A percentile compares a stretch with the other conserved stretches of the same genome.
Conservation (phyloP, 2,888 invertebrate species). For the Mycalesis mineus region DNA sequence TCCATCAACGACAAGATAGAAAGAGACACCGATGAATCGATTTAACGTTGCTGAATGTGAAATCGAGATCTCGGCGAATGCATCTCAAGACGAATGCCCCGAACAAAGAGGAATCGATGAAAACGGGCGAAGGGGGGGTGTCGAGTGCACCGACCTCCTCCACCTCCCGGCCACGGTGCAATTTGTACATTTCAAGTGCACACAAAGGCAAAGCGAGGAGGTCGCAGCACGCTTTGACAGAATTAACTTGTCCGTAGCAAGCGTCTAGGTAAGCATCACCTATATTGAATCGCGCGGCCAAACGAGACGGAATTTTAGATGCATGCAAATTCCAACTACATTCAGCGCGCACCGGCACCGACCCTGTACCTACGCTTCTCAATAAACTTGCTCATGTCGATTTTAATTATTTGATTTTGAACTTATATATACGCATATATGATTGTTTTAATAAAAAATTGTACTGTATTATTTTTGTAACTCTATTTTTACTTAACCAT, state of each 20-base stretch:
- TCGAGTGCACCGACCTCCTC: slow-evolving; percentile 70
- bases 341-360: slow-evolving; percentile 4
- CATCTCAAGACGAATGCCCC: slow-evolving; percentile 73
- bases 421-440: not conserved
- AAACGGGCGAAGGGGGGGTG: slow-evolving; percentile 56
- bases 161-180: slow-evolving; percentile 69
- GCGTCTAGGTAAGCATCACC: slow-evolving; percentile 51
- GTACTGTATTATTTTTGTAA: too few relatives aligned
- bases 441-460: too few relatives aligned
- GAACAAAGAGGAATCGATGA: slow-evolving; percentile 77
- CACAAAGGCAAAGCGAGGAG: slow-evolving; percentile 74
- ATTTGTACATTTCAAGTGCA: slow-evolving; percentile 79
- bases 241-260: slow-evolving; percentile 75
- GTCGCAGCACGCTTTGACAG: slow-evolving; percentile 75
- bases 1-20: slow-evolving; percentile 38
- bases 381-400: slow-evolving; percentile 18
- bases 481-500: too few relatives aligned
- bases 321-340: slow-evolving; percentile 37
- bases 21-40: slow-evolving; percentile 40
- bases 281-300: slow-evolving; percentile 62
- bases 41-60: slow-evolving; percentile 55
- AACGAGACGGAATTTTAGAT: slow-evolving; percentile 33
- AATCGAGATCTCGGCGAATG: slow-evolving; percentile 67
- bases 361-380: not conserved
- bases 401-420: slow-evolving; percentile 7